phyloP scores from a whole-genome alignment of 1,140 invertebrate genomes.

The Anastatus disparis region DNA sequence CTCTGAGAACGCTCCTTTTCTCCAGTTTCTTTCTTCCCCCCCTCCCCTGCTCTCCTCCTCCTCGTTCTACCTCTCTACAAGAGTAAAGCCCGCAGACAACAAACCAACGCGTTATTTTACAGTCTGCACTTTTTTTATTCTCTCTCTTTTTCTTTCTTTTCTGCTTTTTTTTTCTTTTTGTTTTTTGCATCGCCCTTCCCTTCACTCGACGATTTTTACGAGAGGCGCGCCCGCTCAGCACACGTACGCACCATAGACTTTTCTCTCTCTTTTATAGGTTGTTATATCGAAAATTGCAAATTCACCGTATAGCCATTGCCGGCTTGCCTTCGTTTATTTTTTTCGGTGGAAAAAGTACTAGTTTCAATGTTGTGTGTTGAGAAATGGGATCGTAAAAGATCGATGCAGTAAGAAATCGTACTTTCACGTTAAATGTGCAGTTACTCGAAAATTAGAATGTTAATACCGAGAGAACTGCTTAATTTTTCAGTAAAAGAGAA shows the following conservation, averaged over 20 bases:
- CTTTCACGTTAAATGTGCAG: no score
- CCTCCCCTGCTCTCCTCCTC: not conserved
- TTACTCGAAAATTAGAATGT: no score
- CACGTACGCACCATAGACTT: not conserved
- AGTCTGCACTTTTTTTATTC: conserved; percentile 30
- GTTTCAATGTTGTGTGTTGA: no score
- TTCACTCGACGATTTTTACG: conserved; percentile 8
- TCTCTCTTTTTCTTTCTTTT: no score
- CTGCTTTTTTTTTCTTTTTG: no score
- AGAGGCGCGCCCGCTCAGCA: not conserved
- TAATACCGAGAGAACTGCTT: no score
- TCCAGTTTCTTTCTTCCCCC: conserved; percentile 26
- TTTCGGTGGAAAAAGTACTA: no score
- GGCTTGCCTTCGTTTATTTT: not conserved
- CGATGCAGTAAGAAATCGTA: no score
- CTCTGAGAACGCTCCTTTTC: conserved; percentile 26
- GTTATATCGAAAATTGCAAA: conserved; percentile 37
- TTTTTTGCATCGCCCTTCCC: conserved; percentile 13
- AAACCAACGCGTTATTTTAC: conserved; percentile 33
- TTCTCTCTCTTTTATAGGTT: not conserved
- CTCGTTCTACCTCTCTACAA: no score
- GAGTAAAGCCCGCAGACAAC: conserved; percentile 7
- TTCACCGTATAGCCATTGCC: conserved; percentile 25
- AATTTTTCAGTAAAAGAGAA: no score
- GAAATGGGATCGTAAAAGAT: not conserved